Evolutionary conservation across 1,140 invertebrate genomes (phyloP), one percentile per base, ranked within the genome.

Genomic region (Mycetomoellerius zeteki): DNA sequence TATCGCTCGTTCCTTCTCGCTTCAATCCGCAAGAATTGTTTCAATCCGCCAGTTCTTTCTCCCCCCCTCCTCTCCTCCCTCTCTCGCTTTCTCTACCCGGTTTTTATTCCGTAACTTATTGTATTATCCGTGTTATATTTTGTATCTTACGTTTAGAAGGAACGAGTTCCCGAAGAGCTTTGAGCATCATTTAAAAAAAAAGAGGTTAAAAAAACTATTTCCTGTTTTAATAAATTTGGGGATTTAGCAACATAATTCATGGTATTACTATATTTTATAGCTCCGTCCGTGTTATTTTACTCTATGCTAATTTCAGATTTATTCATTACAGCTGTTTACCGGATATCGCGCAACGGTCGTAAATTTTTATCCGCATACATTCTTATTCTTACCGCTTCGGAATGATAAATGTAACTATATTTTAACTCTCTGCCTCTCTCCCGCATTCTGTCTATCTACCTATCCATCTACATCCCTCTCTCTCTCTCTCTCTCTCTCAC

Each of bases 21-120:
- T 24, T 54, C 47, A 64, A 30, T 67, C 77, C 47, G 14, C 19
- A n/a, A 80, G 43, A 27, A 69, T n/a, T n/a, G 27, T 69, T 67
- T 80, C 62, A 67, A 80, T 80, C 62, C 47, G 27, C 19, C 62
- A 24, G 47, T 52, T 21, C 27, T 65, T 14, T 19, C 16, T 30
- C 4, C 10, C 7, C 16, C 12, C 6, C 8, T 19, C 21, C 12
- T 3, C 14, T 12, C 19, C 60, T 37, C 10, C 5, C 37, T 58
- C 30, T 58, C 30, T 71, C 47, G 54, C 16, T 88, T 12, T 43
- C 50, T 62, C 64, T 43, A 21, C 71, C 43, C 47, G 37, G 14
- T 54, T 82, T 82, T 82, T 82, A 82, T 73, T 73, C 12, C 33
- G 43, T 64, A 73, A 82, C 33, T 82, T 82, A 82, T 73, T 43